These are phyloP conservation scores for human (Homo sapiens) DNA, from an alignment of 2,113 vertebrate genomes.

Conservation along the genomic window DNA sequence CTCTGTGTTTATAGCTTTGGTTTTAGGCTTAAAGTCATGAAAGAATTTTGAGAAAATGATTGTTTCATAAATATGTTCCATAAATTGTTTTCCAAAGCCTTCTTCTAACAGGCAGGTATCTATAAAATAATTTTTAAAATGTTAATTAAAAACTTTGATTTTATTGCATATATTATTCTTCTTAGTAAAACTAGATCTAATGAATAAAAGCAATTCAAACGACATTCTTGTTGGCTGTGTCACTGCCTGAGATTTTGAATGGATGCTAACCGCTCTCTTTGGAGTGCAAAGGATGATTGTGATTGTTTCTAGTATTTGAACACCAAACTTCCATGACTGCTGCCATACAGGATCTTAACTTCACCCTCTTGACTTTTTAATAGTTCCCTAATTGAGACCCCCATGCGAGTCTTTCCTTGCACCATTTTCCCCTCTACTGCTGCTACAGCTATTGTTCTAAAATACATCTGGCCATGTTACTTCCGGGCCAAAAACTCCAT, in stretches of 20 bases:
- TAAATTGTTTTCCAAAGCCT: background rate
- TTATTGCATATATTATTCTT: background rate
- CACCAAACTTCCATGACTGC: background rate
- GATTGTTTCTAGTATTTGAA: background rate
- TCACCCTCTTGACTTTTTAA: background rate
- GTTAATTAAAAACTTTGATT: background rate
- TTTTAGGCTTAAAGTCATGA: background rate
- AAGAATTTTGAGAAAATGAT: background rate
- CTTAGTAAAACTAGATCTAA: background rate
- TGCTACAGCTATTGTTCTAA: background rate
- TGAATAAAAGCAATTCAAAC: background rate
- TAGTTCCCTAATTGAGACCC: background rate
- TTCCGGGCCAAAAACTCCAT: background rate
- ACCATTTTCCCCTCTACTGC: fast-evolving
- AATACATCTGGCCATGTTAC: background rate
- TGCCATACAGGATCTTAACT: background rate
- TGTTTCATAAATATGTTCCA: background rate
- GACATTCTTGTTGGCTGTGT: background rate
- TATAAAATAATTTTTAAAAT: background rate
- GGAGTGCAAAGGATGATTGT: too few species aligned
- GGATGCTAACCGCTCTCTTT: background rate
- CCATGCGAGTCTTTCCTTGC: background rate
- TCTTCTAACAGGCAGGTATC: background rate
- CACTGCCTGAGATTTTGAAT: background rate
- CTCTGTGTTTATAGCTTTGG: background rate